Conservation (phyloP, 1,140 invertebrate genomes). For the Chelonus insularis region DNA sequence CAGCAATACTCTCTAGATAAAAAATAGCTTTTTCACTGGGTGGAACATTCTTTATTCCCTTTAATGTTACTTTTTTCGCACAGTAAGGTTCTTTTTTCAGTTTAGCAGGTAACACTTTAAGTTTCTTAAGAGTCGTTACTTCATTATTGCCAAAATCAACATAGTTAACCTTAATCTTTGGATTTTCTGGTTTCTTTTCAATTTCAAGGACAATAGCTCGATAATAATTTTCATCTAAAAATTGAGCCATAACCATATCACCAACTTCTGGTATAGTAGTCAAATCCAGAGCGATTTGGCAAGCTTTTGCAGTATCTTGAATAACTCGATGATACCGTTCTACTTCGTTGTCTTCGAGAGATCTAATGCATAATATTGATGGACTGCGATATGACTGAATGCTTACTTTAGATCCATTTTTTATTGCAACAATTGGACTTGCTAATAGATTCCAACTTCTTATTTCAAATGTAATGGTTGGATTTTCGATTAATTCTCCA, state of each 20-base stretch:
- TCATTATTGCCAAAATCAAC: slow-evolving; percentile 51
- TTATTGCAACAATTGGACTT: background rate
- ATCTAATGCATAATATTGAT: slow-evolving; percentile 36
- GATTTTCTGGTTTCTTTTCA: slow-evolving; percentile 31
- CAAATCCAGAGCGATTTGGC: slow-evolving; percentile 37
- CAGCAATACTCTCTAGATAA: slow-evolving; percentile 39
- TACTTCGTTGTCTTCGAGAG: slow-evolving; percentile 30
- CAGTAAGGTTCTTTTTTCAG: slow-evolving; percentile 40
- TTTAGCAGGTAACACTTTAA: slow-evolving; percentile 37
- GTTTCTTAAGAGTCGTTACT: slow-evolving; percentile 29
- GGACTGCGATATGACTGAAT: slow-evolving; percentile 37
- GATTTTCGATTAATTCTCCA: too few relatives aligned
- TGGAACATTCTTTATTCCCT: slow-evolving; percentile 40
- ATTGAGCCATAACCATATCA: slow-evolving; percentile 47
- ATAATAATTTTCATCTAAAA: slow-evolving; percentile 46
- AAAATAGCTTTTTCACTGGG: slow-evolving; percentile 40
- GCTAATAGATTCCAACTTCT: background rate
- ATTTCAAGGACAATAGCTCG: slow-evolving; percentile 44
- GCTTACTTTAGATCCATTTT: slow-evolving; percentile 34
- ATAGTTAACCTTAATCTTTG: too few relatives aligned
- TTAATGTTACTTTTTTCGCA: slow-evolving; percentile 36
- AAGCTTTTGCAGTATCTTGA: slow-evolving; percentile 42
- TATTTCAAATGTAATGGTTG: too few relatives aligned
- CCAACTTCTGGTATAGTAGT: slow-evolving; percentile 35
- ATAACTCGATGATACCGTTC: slow-evolving; percentile 39